These are phyloP conservation scores for Argopecten irradians DNA, from an alignment of 1,140 invertebrate species.

Conservation along the genomic window DNA sequence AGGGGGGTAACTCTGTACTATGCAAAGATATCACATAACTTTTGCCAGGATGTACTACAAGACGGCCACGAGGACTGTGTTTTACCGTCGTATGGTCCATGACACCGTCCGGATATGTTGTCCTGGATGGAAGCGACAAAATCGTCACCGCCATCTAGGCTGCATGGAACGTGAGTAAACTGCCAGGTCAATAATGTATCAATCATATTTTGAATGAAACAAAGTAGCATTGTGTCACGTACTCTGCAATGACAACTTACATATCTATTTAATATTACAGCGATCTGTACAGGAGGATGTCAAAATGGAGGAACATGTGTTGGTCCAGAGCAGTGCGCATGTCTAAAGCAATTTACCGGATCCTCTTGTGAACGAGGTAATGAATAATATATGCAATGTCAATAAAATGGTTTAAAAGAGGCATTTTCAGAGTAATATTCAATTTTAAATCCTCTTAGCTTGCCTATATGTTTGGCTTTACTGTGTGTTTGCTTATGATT, in stretches of 20 bases:
- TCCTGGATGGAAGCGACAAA: slow-evolving; percentile 34
- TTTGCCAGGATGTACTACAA: slow-evolving; percentile 20
- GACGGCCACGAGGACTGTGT: slow-evolving; percentile 32
- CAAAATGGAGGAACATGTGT: slow-evolving; percentile 59
- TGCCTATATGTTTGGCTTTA: too few relatives aligned
- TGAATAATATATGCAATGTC: neutral
- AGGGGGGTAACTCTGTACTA: too few relatives aligned
- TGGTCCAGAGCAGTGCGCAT: slow-evolving; percentile 53
- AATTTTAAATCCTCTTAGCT: too few relatives aligned
- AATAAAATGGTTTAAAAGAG: neutral
- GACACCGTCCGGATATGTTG: slow-evolving; percentile 27
- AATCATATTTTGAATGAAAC: neutral
- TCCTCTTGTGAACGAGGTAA: slow-evolving; percentile 56
- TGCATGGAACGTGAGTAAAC: slow-evolving; percentile 28
- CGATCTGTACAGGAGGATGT: slow-evolving; percentile 56
- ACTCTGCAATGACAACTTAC: too few relatives aligned
- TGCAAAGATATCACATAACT: too few relatives aligned
- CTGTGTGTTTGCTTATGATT: too few relatives aligned
- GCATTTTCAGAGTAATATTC: neutral
- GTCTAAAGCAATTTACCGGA: slow-evolving; percentile 55
- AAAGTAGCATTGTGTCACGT: neutral
- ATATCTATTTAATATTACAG: slow-evolving; percentile 49
- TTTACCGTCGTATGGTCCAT: slow-evolving; percentile 25
- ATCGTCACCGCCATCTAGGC: neutral
- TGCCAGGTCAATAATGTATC: neutral